Evolutionary conservation across 1,140 invertebrate genomes (phyloP), one percentile per base, ranked within the genome.

Genomic region (Euura saliciscinereae): DNA sequence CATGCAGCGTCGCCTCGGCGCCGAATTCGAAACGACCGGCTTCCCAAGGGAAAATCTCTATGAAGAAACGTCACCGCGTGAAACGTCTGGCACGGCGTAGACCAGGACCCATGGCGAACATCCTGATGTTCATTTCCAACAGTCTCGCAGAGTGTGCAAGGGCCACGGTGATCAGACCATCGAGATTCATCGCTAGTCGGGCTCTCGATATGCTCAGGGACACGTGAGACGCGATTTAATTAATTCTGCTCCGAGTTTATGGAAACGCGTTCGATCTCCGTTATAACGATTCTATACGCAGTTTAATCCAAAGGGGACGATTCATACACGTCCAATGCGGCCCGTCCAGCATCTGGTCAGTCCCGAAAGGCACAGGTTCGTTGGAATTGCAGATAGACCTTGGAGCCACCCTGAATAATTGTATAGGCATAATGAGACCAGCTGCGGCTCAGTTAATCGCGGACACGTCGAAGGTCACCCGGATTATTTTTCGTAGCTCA

Each of bases 371-470:
- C 28, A 28, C 28, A 28, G 28, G 76, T 79, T 11, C 78, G 81
- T 45, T 76, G 82, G 45, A 80, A 83, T 71, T 78, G 76, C 66
- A 80, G 82, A 44, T 66, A 72, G 43, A 77, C 83, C 59, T 28
- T 28, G 28, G 28, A 28, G 28, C 28, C 28, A 28, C 28, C 28
- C 28, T 28, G 28, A 79, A 77, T 10, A 80, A 76, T 66, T 80
- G 84, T 65, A 83, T 83, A 70, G 76, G 69, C 45, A 72, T 78
- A 51, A 78, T 84, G 74, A 80, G 83, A 75, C 80, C 83, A 0
- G 75, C 77, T 42, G 77, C 78, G 2, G 78, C 84, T 11, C 82
- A 83, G 68, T 76, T 85, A 28, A 85, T 85, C 71, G 72, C 79
- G 45, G 83, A 85, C 74, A 84, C 78, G 2, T 83, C 76, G 11